phyloP scores from a whole-genome alignment of 2,888 invertebrate genomes.

The Meteorus colon region DNA sequence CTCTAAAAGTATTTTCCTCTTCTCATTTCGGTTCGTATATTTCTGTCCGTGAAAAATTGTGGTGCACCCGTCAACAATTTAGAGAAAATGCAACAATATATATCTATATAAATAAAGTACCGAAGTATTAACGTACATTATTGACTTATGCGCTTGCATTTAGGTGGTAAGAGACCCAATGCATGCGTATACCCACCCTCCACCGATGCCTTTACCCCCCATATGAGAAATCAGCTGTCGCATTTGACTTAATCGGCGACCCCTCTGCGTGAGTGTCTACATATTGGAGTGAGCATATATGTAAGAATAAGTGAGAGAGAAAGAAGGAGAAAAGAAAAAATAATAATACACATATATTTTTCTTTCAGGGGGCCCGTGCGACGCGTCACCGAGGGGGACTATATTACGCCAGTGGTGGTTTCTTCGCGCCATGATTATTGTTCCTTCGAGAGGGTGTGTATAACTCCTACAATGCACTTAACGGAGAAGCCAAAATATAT shows the following conservation, averaged over 20 bases:
- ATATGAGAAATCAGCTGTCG: slow-evolving; percentile 23
- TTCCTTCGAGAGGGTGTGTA: slow-evolving; percentile 49
- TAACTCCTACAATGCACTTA: slow-evolving; percentile 51
- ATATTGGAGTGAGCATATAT: not conserved
- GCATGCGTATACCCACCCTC: not conserved
- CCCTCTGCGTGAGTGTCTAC: slow-evolving; percentile 10
- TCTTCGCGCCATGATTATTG: slow-evolving; percentile 54
- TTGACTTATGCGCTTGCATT: slow-evolving; percentile 24
- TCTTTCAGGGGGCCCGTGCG: slow-evolving; percentile 11
- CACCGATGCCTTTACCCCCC: slow-evolving; percentile 8
- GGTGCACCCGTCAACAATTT: not conserved
- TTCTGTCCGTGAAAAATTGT: slow-evolving; percentile 19
- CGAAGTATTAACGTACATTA: slow-evolving; percentile 15
- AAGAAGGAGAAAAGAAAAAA: not conserved
- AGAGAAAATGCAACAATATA: too few species aligned
- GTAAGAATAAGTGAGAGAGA: not conserved
- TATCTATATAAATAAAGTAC: slow-evolving; percentile 12
- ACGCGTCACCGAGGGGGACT: slow-evolving; percentile 5
- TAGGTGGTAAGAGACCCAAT: not conserved
- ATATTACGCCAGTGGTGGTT: slow-evolving; percentile 49
- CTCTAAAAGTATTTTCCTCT: too few species aligned
- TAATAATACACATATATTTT: not conserved
- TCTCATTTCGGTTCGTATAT: too few species aligned
- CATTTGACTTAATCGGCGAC: slow-evolving; percentile 24
- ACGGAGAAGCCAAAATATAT: slow-evolving; percentile 45